A percentile compares a stretch with the other conserved stretches of the same genome.
Evolutionary conservation across 2,888 invertebrate species (phyloP).

Genomic region (Dryobotodes eremita): DNA sequence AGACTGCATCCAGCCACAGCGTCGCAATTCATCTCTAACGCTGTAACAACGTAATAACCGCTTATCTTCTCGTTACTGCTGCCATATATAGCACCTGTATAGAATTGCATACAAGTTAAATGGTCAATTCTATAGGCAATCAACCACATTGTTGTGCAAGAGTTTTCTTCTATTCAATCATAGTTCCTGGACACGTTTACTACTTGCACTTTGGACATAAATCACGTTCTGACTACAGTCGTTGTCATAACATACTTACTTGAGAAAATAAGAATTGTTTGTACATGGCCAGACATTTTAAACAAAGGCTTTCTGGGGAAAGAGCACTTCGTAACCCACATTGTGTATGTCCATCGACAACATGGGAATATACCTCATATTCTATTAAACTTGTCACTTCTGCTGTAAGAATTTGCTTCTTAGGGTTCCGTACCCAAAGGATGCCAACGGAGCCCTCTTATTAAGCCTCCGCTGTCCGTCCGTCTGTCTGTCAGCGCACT

Average conservation of each 20-base stretch:
- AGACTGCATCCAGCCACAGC: slow-evolving; percentile 28
- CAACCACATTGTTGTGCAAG: slow-evolving; percentile 33
- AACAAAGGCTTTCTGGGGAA: background rate
- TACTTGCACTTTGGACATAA: slow-evolving; percentile 22
- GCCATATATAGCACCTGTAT: slow-evolving; percentile 33
- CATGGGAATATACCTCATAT: background rate
- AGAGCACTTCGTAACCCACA: background rate
- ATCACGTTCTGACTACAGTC: slow-evolving; percentile 28
- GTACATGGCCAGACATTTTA: background rate
- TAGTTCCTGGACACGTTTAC: slow-evolving; percentile 24
- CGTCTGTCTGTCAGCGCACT: too few relatives aligned
- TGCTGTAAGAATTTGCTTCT: slow-evolving; percentile 2
- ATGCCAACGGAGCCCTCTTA: too few relatives aligned
- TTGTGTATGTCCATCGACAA: background rate
- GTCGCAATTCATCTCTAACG: slow-evolving; percentile 41
- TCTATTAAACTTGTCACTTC: background rate
- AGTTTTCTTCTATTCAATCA: slow-evolving; percentile 33
- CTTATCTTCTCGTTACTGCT: slow-evolving; percentile 45
- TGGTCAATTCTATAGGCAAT: slow-evolving; percentile 35
- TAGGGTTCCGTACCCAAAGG: too few relatives aligned
- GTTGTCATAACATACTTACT: slow-evolving; percentile 1
- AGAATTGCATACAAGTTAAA: slow-evolving; percentile 41
- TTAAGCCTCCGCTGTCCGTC: too few relatives aligned
- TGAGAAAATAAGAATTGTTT: slow-evolving; percentile 2
- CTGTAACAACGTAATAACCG: slow-evolving; percentile 37